Percentiles rank a stretch among this genome's conserved stretches.
Conservation (phyloP, 2,113 vertebrate genomes). For the Silurus asotus region DNA sequence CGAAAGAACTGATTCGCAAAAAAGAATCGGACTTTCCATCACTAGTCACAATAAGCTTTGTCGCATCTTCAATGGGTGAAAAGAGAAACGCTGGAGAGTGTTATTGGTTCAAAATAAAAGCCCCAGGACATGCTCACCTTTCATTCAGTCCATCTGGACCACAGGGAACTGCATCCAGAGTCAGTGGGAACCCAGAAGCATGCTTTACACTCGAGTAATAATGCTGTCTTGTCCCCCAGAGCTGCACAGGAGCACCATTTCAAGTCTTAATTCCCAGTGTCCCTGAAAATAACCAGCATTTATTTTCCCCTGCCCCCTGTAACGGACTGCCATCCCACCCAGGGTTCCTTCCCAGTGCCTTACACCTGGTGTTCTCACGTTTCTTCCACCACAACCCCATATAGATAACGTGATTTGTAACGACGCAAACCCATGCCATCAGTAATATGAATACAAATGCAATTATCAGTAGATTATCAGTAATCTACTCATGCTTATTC, state of each 20-base stretch:
- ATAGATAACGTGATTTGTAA: neutral
- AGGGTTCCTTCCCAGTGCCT: neutral
- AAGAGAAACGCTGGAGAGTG: conserved; percentile 6
- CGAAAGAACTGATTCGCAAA: too few relatives aligned
- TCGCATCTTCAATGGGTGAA: conserved; percentile 52
- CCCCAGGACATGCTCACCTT: neutral
- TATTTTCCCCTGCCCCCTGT: neutral
- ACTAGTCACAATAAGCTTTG: conserved; percentile 9
- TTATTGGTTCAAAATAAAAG: conserved; percentile 49
- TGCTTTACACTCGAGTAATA: neutral
- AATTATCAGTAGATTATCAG: neutral
- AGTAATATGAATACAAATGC: neutral
- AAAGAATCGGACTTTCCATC: too few relatives aligned
- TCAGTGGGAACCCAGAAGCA: neutral
- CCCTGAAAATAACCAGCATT: neutral
- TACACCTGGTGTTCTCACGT: neutral
- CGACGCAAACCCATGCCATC: neutral
- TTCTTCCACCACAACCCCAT: neutral
- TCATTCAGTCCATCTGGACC: neutral
- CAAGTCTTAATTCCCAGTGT: neutral
- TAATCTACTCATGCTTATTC: neutral
- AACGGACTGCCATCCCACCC: neutral
- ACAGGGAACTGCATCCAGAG: neutral
- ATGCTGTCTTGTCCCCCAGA: neutral
- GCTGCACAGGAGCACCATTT: neutral